Evolutionary conservation across 2,113 vertebrate genomes (phyloP).

Genomic region (Takifugu bimaculatus): DNA sequence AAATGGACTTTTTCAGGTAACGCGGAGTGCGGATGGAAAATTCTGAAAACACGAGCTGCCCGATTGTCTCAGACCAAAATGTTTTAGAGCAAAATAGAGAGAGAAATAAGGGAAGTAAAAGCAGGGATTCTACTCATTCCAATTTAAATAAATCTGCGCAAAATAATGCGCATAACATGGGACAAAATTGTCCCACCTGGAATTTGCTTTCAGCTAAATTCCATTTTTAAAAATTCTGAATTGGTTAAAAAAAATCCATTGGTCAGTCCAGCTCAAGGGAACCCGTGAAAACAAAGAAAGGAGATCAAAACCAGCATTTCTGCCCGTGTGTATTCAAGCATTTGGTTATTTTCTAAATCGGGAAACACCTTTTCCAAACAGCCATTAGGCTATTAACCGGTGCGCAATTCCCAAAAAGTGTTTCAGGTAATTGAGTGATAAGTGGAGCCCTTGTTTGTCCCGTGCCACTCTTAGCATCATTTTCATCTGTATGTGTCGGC

Average conservation of each 20-base stretch:
- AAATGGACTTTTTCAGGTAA: constrained; percentile 98
- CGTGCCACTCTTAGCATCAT: constrained; percentile 46
- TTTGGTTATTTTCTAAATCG: no score
- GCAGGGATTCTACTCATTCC: background rate
- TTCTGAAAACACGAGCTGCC: background rate
- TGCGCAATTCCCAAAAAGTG: constrained; percentile 31
- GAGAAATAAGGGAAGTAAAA: background rate
- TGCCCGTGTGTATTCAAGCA: no score
- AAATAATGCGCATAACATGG: no score
- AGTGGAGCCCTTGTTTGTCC: constrained; percentile 54
- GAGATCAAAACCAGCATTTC: no score
- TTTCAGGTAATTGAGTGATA: constrained; percentile 55
- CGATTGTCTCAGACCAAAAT: no score
- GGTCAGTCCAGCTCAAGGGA: no score
- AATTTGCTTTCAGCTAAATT: no score
- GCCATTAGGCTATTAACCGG: constrained; percentile 46
- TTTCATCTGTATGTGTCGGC: constrained; percentile 49
- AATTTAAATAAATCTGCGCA: no score
- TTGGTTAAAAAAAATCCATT: no score
- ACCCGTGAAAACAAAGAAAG: no score
- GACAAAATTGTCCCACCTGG: no score
- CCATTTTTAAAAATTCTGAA: no score
- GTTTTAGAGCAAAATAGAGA: background rate
- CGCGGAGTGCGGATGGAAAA: background rate
- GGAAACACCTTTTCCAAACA: constrained; percentile 15